phyloP scores from a whole-genome alignment of 30 jellyfish, hydroid and myxozoan species.

The Turritopsis rubra region DNA sequence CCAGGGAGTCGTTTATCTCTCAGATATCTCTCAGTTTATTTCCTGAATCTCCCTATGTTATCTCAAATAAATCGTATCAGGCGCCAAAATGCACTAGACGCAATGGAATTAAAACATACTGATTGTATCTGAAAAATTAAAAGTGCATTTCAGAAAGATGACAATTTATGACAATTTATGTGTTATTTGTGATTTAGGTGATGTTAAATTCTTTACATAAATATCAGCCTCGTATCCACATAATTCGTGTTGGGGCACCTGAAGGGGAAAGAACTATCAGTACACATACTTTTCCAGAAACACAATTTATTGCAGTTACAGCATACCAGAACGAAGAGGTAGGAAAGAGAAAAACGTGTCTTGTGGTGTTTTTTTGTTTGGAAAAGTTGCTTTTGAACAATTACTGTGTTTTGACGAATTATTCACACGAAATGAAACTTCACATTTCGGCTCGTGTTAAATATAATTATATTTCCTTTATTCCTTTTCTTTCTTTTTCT shows the following conservation, averaged over 20 bases:
- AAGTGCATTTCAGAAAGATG: too few relatives aligned
- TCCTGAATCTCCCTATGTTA: neutral
- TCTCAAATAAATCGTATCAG: neutral
- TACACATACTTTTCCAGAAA: conserved; percentile 86
- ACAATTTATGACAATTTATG: neutral
- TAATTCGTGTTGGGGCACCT: conserved; percentile 97
- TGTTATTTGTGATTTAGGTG: conserved; percentile 43
- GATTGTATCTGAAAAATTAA: too few relatives aligned
- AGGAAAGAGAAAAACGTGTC: neutral
- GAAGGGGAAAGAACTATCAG: conserved; percentile 91
- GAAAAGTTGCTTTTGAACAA: too few relatives aligned
- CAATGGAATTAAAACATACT: too few relatives aligned
- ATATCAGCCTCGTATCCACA: conserved; percentile 95
- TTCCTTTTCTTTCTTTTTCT: neutral
- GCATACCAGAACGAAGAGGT: conserved; percentile 99
- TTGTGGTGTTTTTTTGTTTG: too few relatives aligned
- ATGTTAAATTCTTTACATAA: conserved; percentile 92
- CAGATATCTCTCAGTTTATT: neutral
- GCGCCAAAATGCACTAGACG: neutral
- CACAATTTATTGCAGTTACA: conserved; percentile 97
- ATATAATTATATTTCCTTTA: neutral
- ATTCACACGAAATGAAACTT: too few relatives aligned
- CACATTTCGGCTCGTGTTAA: too few relatives aligned
- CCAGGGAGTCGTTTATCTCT: neutral
- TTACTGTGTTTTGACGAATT: too few relatives aligned